Base-by-base conservation (phyloP, 2,797 vertebrate species). In the Urophycis tenuis region DNA sequence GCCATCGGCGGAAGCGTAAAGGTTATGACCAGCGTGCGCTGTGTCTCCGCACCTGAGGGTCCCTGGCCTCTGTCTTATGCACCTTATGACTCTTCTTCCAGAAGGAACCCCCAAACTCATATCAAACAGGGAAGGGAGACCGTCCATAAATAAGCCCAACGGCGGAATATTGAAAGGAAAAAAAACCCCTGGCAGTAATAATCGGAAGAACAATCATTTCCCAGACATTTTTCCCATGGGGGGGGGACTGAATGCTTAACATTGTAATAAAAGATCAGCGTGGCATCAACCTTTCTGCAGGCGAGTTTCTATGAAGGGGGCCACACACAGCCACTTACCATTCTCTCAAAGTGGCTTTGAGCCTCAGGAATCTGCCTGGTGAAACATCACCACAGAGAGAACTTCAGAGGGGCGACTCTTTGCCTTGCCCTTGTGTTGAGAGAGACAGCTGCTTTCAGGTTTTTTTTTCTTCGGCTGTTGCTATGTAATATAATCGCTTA, bases 1-100 rank as follows among this genome's bases (percentile, higher is more conserved):
- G 80, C 85, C 89, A 86, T 79, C 77, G 35, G 71, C 72, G 82
- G 74, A 78, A 84, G 80, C 73, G 39, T 85, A 91, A 93, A 93
- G 90, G 92, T 92, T 89, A 85, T 71, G 76, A 74, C 77, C n/a
- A 74, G 71, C 83, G 64, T 30, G 25, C 53, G 25, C 75, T 45
- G 14, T 85, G 14, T 85, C 74, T 35, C 76, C 30, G 69, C 77
- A 74, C 67, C 25, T 6, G 69, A 31, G 69, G 30, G 7, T 71
- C 60, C n/a, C n/a, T n/a, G n/a, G n/a, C n/a, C n/a, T n/a, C 29
- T 78, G 78, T 73, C 76, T 84, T 76, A 87, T 78, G 81, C 67
- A 79, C 71, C 64, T 83, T 82, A 78, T 15, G 53, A 19, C 36
- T n/a, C 22, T 49, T 45, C 53, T 29, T 78, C 64, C 29, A 75